phyloP scores from a whole-genome alignment of 2,113 vertebrate species.

The Ochotona curzoniae region DNA sequence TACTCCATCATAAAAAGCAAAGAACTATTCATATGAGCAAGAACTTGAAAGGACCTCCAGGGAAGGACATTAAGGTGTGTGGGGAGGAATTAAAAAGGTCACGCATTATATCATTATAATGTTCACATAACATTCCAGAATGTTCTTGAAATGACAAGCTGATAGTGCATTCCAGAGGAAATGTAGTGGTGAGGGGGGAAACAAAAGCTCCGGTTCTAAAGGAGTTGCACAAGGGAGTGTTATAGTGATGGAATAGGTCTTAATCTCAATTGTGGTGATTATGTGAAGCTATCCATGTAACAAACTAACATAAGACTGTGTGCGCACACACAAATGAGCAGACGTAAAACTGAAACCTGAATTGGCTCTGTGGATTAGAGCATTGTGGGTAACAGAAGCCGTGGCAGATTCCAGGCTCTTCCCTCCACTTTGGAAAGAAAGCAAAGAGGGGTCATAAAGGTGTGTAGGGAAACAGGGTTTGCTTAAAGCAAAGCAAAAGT shows the following conservation, averaged over 20 bases:
- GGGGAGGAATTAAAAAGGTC: not conserved
- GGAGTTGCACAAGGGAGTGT: not conserved
- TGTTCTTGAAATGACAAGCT: constrained; percentile 35
- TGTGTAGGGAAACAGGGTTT: too few species aligned
- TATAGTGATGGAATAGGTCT: not conserved
- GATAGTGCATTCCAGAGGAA: not conserved
- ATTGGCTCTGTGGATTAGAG: not conserved
- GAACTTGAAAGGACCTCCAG: not conserved
- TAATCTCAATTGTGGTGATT: not conserved
- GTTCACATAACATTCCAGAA: not conserved
- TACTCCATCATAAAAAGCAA: not conserved
- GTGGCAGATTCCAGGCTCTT: too few species aligned
- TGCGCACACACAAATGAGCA: not conserved
- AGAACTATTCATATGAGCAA: not conserved
- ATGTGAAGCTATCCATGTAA: not conserved
- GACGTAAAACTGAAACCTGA: not conserved
- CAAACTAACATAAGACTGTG: not conserved
- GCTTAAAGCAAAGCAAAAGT: too few species aligned
- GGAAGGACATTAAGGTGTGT: not conserved
- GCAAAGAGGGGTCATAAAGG: too few species aligned
- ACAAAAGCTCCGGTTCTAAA: not conserved
- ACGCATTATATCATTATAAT: not conserved
- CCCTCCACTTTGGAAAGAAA: too few species aligned
- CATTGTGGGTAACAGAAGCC: too few species aligned
- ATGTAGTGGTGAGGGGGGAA: not conserved